Conservation (phyloP, 2,113 vertebrate genomes). For the Triplophysa siluroides region DNA sequence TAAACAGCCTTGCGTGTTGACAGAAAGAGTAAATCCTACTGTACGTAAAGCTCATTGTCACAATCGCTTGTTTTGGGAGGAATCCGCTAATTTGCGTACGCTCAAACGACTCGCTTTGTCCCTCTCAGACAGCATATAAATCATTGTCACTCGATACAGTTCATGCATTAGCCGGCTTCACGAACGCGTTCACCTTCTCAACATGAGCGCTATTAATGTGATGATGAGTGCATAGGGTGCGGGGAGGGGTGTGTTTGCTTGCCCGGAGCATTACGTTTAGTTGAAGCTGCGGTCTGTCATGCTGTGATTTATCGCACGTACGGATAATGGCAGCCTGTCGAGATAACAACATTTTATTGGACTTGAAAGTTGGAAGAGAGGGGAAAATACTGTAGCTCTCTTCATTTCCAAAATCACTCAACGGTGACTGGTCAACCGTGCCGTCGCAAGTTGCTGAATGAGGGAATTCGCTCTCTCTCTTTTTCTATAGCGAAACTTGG, state of each 20-base stretch:
- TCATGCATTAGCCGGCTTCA: constrained; percentile 47
- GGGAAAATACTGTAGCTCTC: constrained; percentile 30
- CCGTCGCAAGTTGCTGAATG: constrained; percentile 45
- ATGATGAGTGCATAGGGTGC: constrained; percentile 30
- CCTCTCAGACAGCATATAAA: constrained; percentile 41
- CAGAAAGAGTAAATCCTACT: constrained; percentile 26
- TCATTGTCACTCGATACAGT: constrained; percentile 50
- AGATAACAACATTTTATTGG: constrained; percentile 69
- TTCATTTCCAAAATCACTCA: constrained; percentile 50
- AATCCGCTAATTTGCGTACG: constrained; percentile 13
- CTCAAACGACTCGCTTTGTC: constrained; percentile 15
- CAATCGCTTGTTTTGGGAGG: constrained; percentile 22
- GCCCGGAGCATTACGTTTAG: constrained; percentile 68
- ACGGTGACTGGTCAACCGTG: constrained; percentile 35
- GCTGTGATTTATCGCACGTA: constrained; percentile 71
- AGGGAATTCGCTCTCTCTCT: constrained; percentile 27
- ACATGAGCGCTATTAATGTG: constrained; percentile 44
- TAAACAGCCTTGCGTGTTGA: constrained; percentile 8
- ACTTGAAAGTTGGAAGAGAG: constrained; percentile 58
- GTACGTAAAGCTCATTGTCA: constrained; percentile 40
- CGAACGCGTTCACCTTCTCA: constrained; percentile 50
- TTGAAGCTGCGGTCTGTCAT: constrained; percentile 70
- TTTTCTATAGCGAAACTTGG: constrained; percentile 56
- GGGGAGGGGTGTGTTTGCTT: constrained; percentile 41
- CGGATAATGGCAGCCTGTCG: constrained; percentile 63